These are phyloP conservation scores for Athene cunicularia DNA, from an alignment of 2,113 vertebrate genomes.

Conservation along the genomic window DNA sequence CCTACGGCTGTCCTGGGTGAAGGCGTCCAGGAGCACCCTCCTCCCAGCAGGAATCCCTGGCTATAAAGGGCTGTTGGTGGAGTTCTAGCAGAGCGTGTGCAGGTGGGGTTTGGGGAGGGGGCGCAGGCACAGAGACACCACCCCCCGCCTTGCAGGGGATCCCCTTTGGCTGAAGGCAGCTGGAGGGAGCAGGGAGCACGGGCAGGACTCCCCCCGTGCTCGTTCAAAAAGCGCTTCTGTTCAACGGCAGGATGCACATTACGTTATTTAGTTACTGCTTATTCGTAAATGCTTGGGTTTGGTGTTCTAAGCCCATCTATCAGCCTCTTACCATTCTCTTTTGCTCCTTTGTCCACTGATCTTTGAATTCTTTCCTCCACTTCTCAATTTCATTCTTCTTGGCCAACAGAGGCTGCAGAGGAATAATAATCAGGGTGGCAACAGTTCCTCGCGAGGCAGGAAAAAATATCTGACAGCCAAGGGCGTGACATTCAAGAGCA, in stretches of 20 bases:
- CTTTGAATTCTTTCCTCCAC: slow-evolving; percentile 92
- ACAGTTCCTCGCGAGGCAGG: not conserved
- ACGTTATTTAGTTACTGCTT: not conserved
- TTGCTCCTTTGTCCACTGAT: slow-evolving; percentile 88
- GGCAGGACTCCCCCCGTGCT: not conserved
- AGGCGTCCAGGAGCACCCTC: not conserved
- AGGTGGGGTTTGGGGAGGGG: not conserved
- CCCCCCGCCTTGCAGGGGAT: no score
- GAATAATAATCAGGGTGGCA: not conserved
- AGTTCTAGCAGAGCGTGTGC: not conserved
- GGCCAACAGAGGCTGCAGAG: slow-evolving; percentile 82
- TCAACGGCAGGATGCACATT: not conserved
- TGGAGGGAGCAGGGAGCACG: not conserved
- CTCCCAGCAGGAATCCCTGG: not conserved
- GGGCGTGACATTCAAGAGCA: no score
- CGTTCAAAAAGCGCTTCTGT: no score
- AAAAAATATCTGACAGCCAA: accelerated
- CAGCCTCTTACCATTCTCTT: slow-evolving; percentile 82
- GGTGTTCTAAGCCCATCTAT: no score
- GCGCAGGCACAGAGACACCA: not conserved
- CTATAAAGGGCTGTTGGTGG: not conserved
- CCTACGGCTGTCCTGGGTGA: not conserved
- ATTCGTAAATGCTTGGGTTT: accelerated
- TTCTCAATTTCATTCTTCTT: slow-evolving; percentile 92
- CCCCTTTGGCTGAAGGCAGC: not conserved